Evolutionary conservation across 2,888 invertebrate species (phyloP).

Genomic region (Ceriagrion tenellum): DNA sequence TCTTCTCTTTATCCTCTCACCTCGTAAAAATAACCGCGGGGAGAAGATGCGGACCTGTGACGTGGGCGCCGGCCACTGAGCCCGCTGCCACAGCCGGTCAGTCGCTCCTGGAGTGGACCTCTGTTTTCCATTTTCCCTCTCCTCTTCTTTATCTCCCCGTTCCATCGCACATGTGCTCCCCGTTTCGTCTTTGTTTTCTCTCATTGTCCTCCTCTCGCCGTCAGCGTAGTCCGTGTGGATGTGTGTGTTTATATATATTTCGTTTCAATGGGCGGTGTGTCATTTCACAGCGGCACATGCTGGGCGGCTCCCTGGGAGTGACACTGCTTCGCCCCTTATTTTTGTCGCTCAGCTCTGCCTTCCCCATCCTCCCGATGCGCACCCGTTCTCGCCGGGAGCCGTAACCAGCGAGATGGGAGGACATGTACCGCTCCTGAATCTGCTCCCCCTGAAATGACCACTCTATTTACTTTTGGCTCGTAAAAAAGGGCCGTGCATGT

Average conservation of each 20-base stretch:
- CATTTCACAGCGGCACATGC: not conserved
- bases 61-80: not conserved
- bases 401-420: not conserved
- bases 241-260: not conserved
- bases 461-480: not conserved
- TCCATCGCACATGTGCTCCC: not conserved
- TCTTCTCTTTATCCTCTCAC: not conserved
- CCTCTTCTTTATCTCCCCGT: not conserved
- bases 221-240: not conserved
- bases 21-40: not conserved
- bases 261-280: slow-evolving; percentile 36
- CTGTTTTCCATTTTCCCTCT: not conserved
- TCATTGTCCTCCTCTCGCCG: not conserved
- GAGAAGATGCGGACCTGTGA: not conserved
- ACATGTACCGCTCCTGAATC: not conserved
- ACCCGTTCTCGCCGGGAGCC: not conserved
- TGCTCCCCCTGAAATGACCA: not conserved
- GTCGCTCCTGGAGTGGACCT: not conserved
- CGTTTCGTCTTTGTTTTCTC: not conserved
- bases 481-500: not conserved
- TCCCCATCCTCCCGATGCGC: not conserved
- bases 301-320: not conserved
- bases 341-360: not conserved
- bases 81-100: not conserved
- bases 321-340: not conserved